phyloP scores from a whole-genome alignment of 2,113 vertebrate genomes.

The Python bivittatus region DNA sequence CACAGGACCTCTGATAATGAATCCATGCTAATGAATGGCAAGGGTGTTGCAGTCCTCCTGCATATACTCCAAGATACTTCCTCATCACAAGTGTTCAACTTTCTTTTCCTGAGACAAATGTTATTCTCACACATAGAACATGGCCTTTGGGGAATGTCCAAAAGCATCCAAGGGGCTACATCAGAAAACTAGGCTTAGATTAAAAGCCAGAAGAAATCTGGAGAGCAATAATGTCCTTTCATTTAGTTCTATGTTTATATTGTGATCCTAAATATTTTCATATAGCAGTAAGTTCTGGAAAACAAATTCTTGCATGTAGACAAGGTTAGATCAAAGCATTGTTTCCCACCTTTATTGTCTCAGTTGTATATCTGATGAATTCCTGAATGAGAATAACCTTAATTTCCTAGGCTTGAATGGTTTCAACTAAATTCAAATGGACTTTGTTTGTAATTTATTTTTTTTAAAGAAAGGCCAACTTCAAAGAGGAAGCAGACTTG shows the following conservation, averaged over 20 bases:
- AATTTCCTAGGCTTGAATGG: not conserved
- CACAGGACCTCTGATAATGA: not conserved
- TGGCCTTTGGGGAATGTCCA: not conserved
- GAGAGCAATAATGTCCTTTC: no score
- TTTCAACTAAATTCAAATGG: constrained; percentile 53
- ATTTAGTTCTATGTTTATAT: not conserved
- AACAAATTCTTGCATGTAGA: not conserved
- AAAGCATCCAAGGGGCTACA: not conserved
- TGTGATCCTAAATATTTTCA: not conserved
- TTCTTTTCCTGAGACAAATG: not conserved
- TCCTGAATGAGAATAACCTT: not conserved
- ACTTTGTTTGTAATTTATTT: constrained; percentile 61
- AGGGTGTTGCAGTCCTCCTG: no score
- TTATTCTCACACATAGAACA: not conserved
- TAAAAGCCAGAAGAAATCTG: no score
- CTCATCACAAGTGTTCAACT: not conserved
- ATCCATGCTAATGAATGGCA: not conserved
- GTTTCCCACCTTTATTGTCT: no score
- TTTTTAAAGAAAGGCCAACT: constrained; percentile 54
- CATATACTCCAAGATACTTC: not conserved
- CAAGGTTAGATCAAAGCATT: not conserved
- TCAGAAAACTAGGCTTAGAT: no score
- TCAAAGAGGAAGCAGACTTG: constrained; percentile 64
- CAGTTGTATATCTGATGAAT: not conserved
- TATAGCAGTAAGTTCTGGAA: not conserved